A percentile compares a stretch with the other conserved stretches of the same genome.
Conservation (phyloP, 2,797 vertebrate species). For the Chiloscyllium punctatum region DNA sequence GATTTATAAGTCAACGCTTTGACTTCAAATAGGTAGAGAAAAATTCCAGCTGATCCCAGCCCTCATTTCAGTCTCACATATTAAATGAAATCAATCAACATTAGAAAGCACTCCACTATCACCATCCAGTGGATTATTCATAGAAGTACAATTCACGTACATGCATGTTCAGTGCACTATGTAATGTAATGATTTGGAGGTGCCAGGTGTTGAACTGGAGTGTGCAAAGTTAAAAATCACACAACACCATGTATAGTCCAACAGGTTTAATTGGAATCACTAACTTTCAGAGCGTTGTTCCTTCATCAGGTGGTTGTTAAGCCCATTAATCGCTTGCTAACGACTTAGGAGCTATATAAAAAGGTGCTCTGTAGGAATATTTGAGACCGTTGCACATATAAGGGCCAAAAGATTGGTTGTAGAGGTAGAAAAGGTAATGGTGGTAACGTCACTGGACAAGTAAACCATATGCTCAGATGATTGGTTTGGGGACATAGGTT, state of each 20-base stretch:
- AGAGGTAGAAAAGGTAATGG: neutral
- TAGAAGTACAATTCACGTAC: neutral
- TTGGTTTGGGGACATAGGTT: too few species aligned
- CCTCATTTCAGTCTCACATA: slow-evolving; percentile 9
- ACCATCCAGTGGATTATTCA: neutral
- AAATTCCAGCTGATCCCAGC: neutral
- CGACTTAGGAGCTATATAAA: neutral
- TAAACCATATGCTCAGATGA: too few species aligned
- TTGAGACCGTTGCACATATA: neutral
- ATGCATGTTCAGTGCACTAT: neutral
- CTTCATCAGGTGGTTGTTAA: neutral
- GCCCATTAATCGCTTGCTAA: neutral
- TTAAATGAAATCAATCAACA: neutral
- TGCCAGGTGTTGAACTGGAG: too few species aligned
- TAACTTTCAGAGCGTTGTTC: too few species aligned
- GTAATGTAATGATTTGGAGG: neutral
- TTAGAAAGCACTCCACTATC: neutral
- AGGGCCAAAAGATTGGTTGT: neutral
- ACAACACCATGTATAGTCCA: too few species aligned
- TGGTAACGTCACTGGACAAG: too few species aligned
- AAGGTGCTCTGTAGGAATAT: neutral
- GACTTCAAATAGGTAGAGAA: neutral
- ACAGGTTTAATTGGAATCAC: too few species aligned
- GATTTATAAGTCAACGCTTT: neutral
- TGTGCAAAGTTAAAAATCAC: too few species aligned